Evolutionary conservation across 2,113 vertebrate genomes (phyloP).

Genomic region (Choloepus hoffmanni): DNA sequence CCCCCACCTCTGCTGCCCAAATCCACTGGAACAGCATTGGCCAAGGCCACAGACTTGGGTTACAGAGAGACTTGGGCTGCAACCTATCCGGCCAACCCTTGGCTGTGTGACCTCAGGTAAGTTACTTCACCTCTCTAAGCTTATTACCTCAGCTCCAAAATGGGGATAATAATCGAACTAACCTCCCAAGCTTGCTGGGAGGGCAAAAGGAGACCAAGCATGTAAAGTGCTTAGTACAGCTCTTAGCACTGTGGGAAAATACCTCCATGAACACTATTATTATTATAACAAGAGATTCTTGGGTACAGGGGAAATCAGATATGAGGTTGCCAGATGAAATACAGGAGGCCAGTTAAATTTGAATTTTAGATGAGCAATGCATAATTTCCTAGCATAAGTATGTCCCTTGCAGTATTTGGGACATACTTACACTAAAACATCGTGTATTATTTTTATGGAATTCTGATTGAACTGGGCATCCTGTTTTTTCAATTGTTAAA

Average conservation of each 20-base stretch:
- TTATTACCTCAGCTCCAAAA: slow-evolving; percentile 38
- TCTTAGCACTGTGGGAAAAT: neutral
- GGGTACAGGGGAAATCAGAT: neutral
- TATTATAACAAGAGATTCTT: neutral
- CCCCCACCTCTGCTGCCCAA: neutral
- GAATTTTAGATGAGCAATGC: neutral
- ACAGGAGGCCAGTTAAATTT: neutral
- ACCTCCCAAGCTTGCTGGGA: neutral
- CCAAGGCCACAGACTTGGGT: neutral
- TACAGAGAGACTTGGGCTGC: neutral
- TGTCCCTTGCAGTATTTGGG: neutral
- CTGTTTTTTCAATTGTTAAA: slow-evolving; percentile 32
- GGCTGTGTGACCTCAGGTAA: neutral
- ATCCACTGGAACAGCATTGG: neutral
- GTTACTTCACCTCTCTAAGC: slow-evolving; percentile 6
- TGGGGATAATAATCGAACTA: neutral
- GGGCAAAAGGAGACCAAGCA: neutral
- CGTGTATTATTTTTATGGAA: neutral
- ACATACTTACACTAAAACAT: neutral
- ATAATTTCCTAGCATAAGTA: neutral
- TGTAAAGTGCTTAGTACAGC: neutral
- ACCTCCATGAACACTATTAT: slow-evolving; percentile 31
- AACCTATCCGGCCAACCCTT: neutral
- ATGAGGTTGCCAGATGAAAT: neutral
- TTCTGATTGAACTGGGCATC: neutral